phyloP scores from a whole-genome alignment of 2,113 vertebrate species.

The Trichechus manatus region DNA sequence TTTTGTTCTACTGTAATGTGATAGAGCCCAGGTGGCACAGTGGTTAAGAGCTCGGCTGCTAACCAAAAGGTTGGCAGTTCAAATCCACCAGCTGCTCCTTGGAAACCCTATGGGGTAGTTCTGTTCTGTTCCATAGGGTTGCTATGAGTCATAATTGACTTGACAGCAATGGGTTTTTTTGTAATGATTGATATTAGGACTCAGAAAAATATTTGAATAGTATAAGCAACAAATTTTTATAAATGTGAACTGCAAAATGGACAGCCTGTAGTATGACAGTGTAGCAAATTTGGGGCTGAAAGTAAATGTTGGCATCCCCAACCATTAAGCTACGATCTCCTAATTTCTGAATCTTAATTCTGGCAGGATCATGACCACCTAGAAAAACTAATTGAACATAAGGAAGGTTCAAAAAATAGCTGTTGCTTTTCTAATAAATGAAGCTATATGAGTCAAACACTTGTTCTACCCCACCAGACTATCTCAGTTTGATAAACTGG shows the following conservation, averaged over 20 bases:
- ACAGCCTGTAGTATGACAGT: background rate
- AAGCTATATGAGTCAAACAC: background rate
- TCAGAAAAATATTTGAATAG: background rate
- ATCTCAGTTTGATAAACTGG: background rate
- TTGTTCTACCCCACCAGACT: background rate
- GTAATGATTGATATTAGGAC: background rate
- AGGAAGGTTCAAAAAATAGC: background rate
- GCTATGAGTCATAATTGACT: too few relatives aligned
- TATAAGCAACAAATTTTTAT: background rate
- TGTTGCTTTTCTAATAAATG: conserved; percentile 48
- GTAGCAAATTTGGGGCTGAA: background rate
- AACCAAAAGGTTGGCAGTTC: too few relatives aligned
- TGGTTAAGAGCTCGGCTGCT: too few relatives aligned
- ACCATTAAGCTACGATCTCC: background rate
- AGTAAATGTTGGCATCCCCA: background rate
- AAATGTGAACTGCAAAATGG: background rate
- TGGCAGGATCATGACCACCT: background rate
- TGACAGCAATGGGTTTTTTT: too few relatives aligned
- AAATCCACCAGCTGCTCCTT: too few relatives aligned
- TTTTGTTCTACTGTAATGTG: background rate
- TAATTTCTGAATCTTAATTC: conserved; percentile 27
- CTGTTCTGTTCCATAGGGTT: too few relatives aligned
- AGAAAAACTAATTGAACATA: conserved; percentile 25
- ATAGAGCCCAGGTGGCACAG: too few relatives aligned
- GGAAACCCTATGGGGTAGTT: too few relatives aligned